Evolutionary conservation across 64 coral and sea anemone genomes (phyloP).

Genomic region (Dendrophyllia cribrosa): DNA sequence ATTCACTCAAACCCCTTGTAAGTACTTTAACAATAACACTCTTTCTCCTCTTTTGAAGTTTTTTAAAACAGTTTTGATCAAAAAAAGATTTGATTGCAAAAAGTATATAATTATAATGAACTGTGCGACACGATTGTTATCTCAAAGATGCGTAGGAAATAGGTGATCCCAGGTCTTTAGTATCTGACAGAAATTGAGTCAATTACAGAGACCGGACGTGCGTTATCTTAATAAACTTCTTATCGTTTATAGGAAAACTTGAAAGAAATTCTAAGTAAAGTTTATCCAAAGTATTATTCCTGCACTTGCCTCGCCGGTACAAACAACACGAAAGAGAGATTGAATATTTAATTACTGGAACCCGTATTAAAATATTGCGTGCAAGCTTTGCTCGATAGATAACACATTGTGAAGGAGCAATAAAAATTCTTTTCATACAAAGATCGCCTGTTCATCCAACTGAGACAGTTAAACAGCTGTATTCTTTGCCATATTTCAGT

Average conservation of each 20-base stretch:
- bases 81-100: not conserved
- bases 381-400: too few relatives aligned
- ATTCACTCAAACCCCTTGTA: slow-evolving; percentile 41
- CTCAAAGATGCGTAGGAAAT: not conserved
- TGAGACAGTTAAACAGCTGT: too few relatives aligned
- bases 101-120: too few relatives aligned
- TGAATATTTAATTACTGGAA: slow-evolving; percentile 7
- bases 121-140: not conserved
- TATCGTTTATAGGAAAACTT: not conserved
- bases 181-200: too few relatives aligned
- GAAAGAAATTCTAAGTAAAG: not conserved
- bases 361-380: not conserved
- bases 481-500: too few relatives aligned
- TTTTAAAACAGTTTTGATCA: not conserved
- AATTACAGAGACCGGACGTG: not conserved
- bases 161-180: too few relatives aligned
- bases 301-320: not conserved
- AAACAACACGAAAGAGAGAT: not conserved
- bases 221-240: not conserved
- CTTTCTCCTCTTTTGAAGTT: not conserved
- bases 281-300: not conserved
- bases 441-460: too few relatives aligned
- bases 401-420: too few relatives aligned
- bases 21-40: not conserved
- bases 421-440: too few relatives aligned